Evolutionary conservation across 2,113 vertebrate genomes (phyloP), one percentile per base, ranked within the genome.

Genomic region (Alligator mississippiensis): DNA sequence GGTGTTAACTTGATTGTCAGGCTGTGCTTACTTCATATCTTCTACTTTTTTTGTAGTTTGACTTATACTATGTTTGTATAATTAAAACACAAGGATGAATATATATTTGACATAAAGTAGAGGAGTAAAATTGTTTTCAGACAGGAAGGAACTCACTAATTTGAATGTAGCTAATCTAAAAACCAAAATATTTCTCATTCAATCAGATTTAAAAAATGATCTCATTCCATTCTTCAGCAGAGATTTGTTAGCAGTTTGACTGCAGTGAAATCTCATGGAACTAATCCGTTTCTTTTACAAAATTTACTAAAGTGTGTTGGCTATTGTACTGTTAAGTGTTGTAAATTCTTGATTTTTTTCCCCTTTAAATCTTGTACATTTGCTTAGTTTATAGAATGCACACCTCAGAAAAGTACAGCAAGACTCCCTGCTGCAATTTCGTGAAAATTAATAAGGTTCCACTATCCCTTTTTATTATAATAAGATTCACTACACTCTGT

Each of bases 121-220:
- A 28, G 88, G 82, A 94, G 88, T 95, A 92, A 82, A 94, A 91
- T 92, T 94, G 19, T 95, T 95, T 95, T 95, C 77, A 83, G 76
- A 68, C 85, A 72, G 61, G 94, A 95, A 96, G 27, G 62, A 91
- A 85, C 1, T 3, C 18, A 1, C 85, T 93, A 79, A 68, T 89
- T 63, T 85, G 91, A 93, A 89, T 72, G 85, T 89, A 88, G 84
- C n/a, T 91, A 27, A 80, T 78, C 21, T 90, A 59, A 72, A 82
- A 92, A 95, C 94, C 85, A 79, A 61, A 10, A 3, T 30, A 59
- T 82, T 82, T 70, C 17, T 66, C 64, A 17, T 14, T 13, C n/a
- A 34, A 38, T 9, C 54, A 18, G 68, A 68, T 55, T 21, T 68
- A 58, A 30, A 63, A 25, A 25, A 57, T 25, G 22, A 21, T 18